Conservation (phyloP, 2,113 vertebrate species). For the Gymnorhina tibicen region DNA sequence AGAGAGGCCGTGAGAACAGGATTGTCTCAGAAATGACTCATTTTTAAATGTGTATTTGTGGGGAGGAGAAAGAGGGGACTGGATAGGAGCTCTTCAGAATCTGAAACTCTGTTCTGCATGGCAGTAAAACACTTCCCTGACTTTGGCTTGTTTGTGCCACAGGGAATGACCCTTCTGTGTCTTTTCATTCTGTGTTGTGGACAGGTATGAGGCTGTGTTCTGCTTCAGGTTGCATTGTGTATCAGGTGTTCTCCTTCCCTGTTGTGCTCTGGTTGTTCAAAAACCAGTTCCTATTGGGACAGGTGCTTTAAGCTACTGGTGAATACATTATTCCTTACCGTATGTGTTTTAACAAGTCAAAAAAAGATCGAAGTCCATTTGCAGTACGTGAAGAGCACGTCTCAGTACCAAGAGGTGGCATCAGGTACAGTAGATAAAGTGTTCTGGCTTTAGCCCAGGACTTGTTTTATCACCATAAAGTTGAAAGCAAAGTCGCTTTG, state of each 20-base stretch:
- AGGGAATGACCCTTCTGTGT: neutral
- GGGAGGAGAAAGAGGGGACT: neutral
- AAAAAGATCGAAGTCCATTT: neutral
- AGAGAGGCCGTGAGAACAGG: neutral
- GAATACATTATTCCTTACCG: neutral
- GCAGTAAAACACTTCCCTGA: neutral
- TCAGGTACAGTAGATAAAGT: slow-evolving; percentile 1
- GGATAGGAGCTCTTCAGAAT: neutral
- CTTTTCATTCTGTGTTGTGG: neutral
- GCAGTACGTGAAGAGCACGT: neutral
- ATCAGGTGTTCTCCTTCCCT: neutral
- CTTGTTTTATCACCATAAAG: neutral
- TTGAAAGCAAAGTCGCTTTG: neutral
- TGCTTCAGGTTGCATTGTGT: neutral
- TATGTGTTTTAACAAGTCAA: neutral
- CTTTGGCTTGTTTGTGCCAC: neutral
- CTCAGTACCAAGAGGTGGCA: slow-evolving; percentile 8
- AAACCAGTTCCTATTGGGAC: neutral
- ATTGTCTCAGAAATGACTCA: neutral
- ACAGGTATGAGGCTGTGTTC: neutral
- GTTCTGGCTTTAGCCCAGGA: neutral
- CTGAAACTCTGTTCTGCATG: neutral
- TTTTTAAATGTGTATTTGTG: neutral
- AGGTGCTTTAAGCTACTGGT: neutral
- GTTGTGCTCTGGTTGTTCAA: neutral